phyloP scores from a whole-genome alignment of 2,888 invertebrate species.

The Molanna angustata region DNA sequence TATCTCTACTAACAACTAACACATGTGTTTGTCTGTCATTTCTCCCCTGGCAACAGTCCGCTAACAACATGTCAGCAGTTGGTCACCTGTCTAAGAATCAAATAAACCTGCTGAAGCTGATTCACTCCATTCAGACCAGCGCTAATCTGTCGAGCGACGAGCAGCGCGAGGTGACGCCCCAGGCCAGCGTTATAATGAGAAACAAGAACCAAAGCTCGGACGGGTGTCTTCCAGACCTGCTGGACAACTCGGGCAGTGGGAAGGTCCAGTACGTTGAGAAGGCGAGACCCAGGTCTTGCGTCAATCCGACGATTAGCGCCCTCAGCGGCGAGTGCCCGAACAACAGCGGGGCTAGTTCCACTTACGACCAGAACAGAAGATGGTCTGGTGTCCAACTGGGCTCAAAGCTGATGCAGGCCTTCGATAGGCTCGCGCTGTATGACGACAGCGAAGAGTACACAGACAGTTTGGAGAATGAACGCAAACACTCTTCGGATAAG shows the following conservation, averaged over 20 bases:
- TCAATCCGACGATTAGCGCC: conserved; percentile 52
- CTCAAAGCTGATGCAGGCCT: conserved; percentile 69
- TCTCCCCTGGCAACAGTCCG: conserved; percentile 10
- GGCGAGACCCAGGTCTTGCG: conserved; percentile 67
- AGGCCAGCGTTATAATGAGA: conserved; percentile 52
- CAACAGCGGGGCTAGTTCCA: conserved; percentile 45
- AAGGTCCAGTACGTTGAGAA: conserved; percentile 48
- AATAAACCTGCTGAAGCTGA: conserved; percentile 57
- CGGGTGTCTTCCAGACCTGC: conserved; percentile 57
- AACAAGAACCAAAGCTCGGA: conserved; percentile 50
- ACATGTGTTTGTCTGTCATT: not conserved
- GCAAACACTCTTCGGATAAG: conserved; percentile 33
- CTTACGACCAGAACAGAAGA: conserved; percentile 54
- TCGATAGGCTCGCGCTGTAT: conserved; percentile 63
- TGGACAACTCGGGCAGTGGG: conserved; percentile 56
- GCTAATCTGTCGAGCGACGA: conserved; percentile 54
- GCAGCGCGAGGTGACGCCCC: conserved; percentile 44
- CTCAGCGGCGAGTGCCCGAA: conserved; percentile 46
- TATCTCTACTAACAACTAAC: conserved; percentile 11
- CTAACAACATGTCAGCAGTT: conserved; percentile 43
- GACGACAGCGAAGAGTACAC: conserved; percentile 71
- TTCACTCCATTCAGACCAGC: conserved; percentile 58
- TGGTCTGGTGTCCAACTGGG: conserved; percentile 72
- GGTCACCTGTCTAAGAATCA: conserved; percentile 55
- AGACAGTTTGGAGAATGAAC: conserved; percentile 66